Base-by-base conservation (phyloP, 2,797 vertebrate genomes). In the Pangasius larnaudii region DNA sequence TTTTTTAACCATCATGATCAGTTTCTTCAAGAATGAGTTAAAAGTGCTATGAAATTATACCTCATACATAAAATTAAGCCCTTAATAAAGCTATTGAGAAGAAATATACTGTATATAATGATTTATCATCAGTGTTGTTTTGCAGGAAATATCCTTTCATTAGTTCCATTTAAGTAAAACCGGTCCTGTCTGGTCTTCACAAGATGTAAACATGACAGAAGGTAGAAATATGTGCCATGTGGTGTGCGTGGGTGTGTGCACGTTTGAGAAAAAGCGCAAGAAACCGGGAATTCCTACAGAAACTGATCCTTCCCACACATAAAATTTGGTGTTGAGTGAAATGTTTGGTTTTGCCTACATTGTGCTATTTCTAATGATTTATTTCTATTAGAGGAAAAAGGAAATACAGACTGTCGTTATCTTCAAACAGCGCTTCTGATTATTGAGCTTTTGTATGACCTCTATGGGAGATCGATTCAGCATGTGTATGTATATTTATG, bases 381-480 rank as follows among this genome's bases (percentile, higher is more conserved):
- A 79, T 58, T 58, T 80, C 10, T 82, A 46, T 65, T 83, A 49
- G 5, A 83, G 27, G 3, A 19, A 46, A 63, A 83, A n/a, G 42
- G 33, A 82, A 39, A 39, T 27, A 14, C 59, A 18, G 27, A 42
- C 1, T 8, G 18, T 24, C 0, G 33, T 16, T 42, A 42, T 46
- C 13, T 49, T 65, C 80, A 67, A 42, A n/a, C 59, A 67, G 80
- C 14, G n/a, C 67, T n/a, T 87, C 19, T 51, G 84, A 88, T 84
- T 39, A 77, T 39, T 83, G 69, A 59, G 16, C 49, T 72, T 65
- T 78, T 51, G 42, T 84, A 22, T 72, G 24, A 78, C 63, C 87
- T 78, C 59, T 59, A 39, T 80, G 80, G 72, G 46, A 84, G 85
- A 90, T 90, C 56, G 33, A 74, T 90, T 19, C 67, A 71, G 39